Conservation (phyloP, 2,888 invertebrate species). For the Sesamia inferens region DNA sequence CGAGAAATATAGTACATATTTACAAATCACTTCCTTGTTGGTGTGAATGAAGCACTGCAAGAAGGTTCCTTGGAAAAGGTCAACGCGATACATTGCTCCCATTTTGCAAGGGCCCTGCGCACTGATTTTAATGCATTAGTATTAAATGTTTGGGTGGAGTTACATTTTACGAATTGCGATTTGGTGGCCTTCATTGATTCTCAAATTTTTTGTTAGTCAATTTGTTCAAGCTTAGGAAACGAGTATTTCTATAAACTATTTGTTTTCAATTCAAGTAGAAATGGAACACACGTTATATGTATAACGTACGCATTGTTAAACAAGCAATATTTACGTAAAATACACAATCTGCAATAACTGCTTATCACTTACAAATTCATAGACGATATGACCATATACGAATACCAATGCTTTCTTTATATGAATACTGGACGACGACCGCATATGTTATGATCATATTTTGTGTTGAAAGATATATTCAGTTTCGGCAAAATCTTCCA, state of each 20-base stretch:
- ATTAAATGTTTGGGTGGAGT: constrained; percentile 6
- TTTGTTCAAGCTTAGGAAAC: neutral
- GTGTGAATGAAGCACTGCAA: constrained; percentile 31
- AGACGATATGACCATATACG: constrained; percentile 38
- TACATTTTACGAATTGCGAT: constrained; percentile 1
- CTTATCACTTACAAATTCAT: constrained; percentile 31
- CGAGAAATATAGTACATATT: constrained; percentile 13
- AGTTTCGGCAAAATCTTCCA: constrained; percentile 22
- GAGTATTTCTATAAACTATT: neutral
- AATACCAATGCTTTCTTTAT: constrained; percentile 28
- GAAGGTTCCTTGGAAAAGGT: constrained; percentile 62
- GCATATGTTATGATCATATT: constrained; percentile 14
- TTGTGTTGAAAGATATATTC: constrained; percentile 23
- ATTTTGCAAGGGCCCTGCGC: constrained; percentile 41
- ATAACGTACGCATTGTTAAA: neutral
- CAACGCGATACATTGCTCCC: constrained; percentile 69
- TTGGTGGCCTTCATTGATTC: neutral
- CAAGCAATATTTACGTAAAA: constrained; percentile 21
- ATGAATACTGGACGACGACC: constrained; percentile 8
- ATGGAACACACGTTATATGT: neutral
- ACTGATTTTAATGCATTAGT: constrained; percentile 39
- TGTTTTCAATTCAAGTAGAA: neutral
- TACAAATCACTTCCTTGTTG: constrained; percentile 17
- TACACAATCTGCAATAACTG: constrained; percentile 10
- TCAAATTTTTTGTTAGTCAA: neutral